Base-by-base conservation (phyloP, 2,113 vertebrate species). In the Chloropsis cyanopogon region DNA sequence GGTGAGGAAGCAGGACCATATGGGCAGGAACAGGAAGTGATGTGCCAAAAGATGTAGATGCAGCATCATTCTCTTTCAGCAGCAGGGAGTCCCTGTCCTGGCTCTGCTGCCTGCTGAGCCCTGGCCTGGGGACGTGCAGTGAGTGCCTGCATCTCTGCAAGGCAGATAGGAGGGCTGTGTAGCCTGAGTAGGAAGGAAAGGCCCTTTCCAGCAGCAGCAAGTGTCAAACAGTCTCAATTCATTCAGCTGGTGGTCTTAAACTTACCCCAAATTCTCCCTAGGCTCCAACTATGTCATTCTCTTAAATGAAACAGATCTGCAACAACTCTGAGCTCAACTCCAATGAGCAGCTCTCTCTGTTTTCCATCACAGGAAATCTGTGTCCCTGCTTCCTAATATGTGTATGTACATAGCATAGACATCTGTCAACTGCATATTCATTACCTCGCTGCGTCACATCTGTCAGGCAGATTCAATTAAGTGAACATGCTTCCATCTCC, bases 381-480 rank as follows among this genome's bases (percentile, higher is more conserved):
- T 85, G 86, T 73, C 85, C 59, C 82, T 69, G 46, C 26, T 73
- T 90, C 50, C 63, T 86, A 75, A 60, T 84, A 59, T 17, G 63
- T 70, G 69, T 94, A 33, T n/a, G 77, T 78, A 90, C 82, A 39
- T 14, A 57, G 71, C 85, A 17, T 3, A 93, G 86, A 92, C 64
- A 70, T 90, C 77, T 92, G 72, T 84, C 88, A 86, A 63, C 68
- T 90, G 69, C 8, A 7, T 52, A 81, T 41, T 95, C 63, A 37
- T 88, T 92, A 64, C 52, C 91, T 92, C 2, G 1, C 70, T 46
- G 59, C 2, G 0, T 78, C 83, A 83, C 91, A 92, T 94, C 88
- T 97, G 80, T 47, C 76, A 81, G 83, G 80, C 86, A 93, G 35
- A 77, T 77, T 86, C 76, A 64, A 89, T 85, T 91, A 92, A 68